Conservation (phyloP, 2,797 vertebrate genomes). For the Chanos chanos region DNA sequence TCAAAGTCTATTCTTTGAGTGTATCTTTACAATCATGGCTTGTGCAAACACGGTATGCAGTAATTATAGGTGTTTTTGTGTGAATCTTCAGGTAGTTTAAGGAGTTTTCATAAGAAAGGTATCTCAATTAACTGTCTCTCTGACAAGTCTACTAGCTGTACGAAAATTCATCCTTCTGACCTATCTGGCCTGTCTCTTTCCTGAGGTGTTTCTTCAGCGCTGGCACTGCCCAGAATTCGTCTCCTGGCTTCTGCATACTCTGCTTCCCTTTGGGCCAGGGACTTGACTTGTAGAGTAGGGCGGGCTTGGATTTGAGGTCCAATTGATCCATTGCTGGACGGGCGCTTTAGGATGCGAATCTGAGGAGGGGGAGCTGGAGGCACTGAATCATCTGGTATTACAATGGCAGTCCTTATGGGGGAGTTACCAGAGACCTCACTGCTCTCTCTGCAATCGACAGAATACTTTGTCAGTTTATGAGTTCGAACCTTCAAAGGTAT, state of each 20-base stretch:
- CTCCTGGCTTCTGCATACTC: constrained; percentile 91
- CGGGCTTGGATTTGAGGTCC: constrained; percentile 73
- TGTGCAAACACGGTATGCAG: constrained; percentile 12
- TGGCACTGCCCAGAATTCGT: constrained; percentile 90
- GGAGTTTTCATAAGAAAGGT: too few species aligned
- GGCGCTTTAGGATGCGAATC: constrained; percentile 93
- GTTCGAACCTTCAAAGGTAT: too few species aligned
- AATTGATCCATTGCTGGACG: constrained; percentile 82
- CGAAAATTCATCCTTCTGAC: constrained; percentile 52
- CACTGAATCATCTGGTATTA: constrained; percentile 92
- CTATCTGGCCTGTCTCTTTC: constrained; percentile 73
- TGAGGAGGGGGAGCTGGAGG: constrained; percentile 88
- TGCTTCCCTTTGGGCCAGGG: constrained; percentile 91
- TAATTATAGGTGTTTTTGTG: too few species aligned
- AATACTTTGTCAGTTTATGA: too few species aligned
- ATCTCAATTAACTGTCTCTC: too few species aligned
- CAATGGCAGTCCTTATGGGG: constrained; percentile 83
- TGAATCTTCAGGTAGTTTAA: too few species aligned
- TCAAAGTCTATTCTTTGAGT: not conserved
- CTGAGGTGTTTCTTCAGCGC: constrained; percentile 84
- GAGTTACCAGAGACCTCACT: too few species aligned
- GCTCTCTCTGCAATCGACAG: too few species aligned
- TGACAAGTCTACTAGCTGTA: not conserved
- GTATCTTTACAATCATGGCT: not conserved
- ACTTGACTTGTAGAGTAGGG: constrained; percentile 85